phyloP scores from a whole-genome alignment of 2,797 vertebrate genomes.

The Rhynchotus rufescens region DNA sequence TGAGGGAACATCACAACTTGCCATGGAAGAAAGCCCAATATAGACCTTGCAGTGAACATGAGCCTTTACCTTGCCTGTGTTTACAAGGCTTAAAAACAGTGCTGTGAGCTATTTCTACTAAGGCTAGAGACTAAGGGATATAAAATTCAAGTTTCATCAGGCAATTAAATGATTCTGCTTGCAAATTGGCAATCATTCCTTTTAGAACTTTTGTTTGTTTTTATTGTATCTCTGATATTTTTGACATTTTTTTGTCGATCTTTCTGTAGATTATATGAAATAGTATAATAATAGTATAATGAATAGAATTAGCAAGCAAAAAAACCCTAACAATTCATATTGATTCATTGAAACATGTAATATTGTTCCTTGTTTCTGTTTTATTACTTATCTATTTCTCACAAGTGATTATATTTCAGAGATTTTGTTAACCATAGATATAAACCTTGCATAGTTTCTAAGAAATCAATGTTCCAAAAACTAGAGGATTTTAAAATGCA shows the following conservation, averaged over 20 bases:
- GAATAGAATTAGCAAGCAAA: neutral
- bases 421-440: neutral
- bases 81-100: neutral
- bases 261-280: constrained; percentile 20
- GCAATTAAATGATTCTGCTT: neutral
- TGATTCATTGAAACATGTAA: neutral
- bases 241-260: neutral
- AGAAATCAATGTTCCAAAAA: neutral
- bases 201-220: constrained; percentile 17
- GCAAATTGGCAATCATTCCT: constrained; percentile 1
- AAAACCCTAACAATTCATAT: neutral
- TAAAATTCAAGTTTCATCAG: neutral
- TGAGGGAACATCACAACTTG: neutral
- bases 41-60: neutral
- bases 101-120: neutral
- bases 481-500: neutral
- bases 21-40: neutral
- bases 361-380: neutral
- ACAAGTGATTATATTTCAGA: neutral
- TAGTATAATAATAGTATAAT: no score
- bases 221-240: neutral
- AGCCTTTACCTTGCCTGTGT: neutral
- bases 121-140: neutral
- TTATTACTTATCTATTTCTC: neutral
- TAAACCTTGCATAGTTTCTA: neutral